phyloP scores from a whole-genome alignment of 2,113 vertebrate genomes.

The Cardinalis cardinalis region DNA sequence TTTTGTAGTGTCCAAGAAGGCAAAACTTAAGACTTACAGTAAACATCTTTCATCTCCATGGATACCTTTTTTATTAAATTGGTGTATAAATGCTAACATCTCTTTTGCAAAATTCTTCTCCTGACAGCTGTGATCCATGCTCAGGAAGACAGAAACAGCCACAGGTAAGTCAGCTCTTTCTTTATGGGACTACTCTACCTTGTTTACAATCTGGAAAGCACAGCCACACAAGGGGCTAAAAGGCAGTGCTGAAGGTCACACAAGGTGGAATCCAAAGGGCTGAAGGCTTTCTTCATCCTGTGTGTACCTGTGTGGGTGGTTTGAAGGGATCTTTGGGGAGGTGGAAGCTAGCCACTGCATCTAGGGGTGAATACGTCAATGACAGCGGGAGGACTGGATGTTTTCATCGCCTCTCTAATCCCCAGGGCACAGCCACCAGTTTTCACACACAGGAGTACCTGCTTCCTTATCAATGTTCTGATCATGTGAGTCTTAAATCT shows the following conservation, averaged over 20 bases:
- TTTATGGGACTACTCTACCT: not conserved
- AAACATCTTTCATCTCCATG: not conserved
- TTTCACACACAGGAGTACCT: not conserved
- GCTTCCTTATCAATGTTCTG: not conserved
- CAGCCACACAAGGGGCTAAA: not conserved
- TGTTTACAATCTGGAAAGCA: not conserved
- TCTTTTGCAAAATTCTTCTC: not conserved
- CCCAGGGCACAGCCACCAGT: not conserved
- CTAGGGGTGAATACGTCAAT: not conserved
- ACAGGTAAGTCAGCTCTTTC: not conserved
- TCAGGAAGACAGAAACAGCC: not conserved
- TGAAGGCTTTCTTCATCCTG: not conserved
- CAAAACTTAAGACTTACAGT: not conserved
- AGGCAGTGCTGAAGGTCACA: not conserved
- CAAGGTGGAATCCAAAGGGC: not conserved
- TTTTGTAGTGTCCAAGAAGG: not conserved
- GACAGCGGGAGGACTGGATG: not conserved
- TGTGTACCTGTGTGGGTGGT: not conserved
- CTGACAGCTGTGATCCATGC: not conserved
- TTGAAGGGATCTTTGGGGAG: not conserved
- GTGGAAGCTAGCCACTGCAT: not conserved
- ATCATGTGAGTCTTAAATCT: slow-evolving; percentile 32
- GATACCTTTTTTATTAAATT: not conserved
- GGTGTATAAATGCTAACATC: not conserved
- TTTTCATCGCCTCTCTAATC: slow-evolving; percentile 33